These are phyloP conservation scores for Leucophenga maculata DNA, from an alignment of 2,888 invertebrate species.

Conservation along the genomic window DNA sequence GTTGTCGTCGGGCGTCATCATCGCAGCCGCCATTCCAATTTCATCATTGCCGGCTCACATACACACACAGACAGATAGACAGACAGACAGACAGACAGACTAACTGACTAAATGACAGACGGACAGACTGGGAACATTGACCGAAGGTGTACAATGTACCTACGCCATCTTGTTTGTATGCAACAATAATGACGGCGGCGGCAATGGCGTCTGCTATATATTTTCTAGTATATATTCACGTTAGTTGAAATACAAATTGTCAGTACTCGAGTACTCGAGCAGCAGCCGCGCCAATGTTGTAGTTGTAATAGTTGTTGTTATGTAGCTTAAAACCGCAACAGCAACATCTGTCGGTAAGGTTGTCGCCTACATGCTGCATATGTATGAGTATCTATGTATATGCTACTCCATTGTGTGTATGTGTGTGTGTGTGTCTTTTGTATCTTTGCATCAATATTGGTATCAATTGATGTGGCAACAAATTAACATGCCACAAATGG, in stretches of 20 bases:
- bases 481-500: constrained; percentile 70
- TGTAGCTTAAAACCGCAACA: constrained; percentile 59
- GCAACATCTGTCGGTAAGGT: constrained; percentile 64
- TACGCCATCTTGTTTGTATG: no score
- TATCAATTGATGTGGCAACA: constrained; percentile 69
- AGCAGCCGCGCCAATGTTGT: constrained; percentile 22
- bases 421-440: constrained; percentile 39
- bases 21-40: background rate
- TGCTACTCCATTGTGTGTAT: constrained; percentile 7
- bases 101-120: no score
- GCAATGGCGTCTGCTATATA: background rate
- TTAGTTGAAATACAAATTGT: constrained; percentile 47
- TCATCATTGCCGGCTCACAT: background rate
- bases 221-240: constrained; percentile 1
- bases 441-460: constrained; percentile 56
- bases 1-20: constrained; percentile 6
- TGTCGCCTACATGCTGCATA: constrained; percentile 44
- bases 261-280: constrained; percentile 44
- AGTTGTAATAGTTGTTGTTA: constrained; percentile 45
- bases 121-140: constrained; percentile 4
- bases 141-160: no score
- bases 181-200: background rate
- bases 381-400: background rate
- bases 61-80: background rate
- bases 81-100: background rate